phyloP scores from a whole-genome alignment of 2,797 vertebrate genomes.

The Lophius americanus region DNA sequence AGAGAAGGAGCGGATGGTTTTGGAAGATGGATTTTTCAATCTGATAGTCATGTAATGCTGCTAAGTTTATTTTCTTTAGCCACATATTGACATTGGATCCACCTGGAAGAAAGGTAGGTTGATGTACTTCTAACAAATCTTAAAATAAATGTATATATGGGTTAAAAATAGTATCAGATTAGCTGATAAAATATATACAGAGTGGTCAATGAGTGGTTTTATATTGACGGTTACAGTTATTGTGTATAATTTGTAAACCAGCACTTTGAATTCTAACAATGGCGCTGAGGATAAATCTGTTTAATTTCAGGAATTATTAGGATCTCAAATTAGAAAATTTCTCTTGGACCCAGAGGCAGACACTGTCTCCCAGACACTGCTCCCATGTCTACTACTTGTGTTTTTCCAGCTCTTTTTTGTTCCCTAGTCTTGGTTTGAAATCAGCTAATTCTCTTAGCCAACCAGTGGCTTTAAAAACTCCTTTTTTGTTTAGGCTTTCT shows the following conservation, averaged over 20 bases:
- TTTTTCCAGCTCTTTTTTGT: constrained; percentile 5
- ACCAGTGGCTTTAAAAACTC: neutral
- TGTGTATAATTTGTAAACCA: constrained; percentile 15
- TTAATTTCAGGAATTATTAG: neutral
- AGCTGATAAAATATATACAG: constrained; percentile 33
- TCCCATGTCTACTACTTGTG: neutral
- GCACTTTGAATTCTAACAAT: constrained; percentile 3
- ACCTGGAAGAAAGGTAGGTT: constrained; percentile 29
- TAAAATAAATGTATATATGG: constrained; percentile 32
- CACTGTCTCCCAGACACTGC: neutral
- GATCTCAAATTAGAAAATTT: neutral
- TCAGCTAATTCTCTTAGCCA: neutral
- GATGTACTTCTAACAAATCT: constrained; percentile 34
- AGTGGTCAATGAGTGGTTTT: constrained; percentile 23
- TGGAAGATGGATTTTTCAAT: constrained; percentile 34
- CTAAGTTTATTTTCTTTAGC: constrained; percentile 55
- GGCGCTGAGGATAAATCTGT: constrained; percentile 3
- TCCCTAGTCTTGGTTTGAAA: neutral
- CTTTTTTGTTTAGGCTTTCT: neutral
- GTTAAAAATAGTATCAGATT: constrained; percentile 41
- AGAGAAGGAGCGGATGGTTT: constrained; percentile 42
- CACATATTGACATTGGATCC: constrained; percentile 30
- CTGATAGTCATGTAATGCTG: constrained; percentile 66
- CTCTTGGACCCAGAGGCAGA: neutral
- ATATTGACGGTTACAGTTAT: constrained; percentile 16